Conservation (phyloP, 1,140 invertebrate genomes). For the Stenopsyche tienmushanensis region DNA sequence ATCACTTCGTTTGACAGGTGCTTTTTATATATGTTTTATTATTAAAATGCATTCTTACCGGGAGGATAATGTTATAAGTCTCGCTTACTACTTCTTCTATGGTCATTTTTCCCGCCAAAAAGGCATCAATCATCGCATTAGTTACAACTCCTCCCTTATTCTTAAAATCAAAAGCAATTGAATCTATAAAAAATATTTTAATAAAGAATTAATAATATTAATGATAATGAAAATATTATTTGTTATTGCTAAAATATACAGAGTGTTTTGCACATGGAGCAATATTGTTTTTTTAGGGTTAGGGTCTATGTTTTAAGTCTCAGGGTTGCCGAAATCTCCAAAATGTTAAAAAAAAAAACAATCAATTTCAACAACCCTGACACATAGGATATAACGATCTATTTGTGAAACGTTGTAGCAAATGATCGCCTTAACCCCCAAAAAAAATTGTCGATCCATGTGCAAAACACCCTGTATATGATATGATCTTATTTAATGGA, state of each 20-base stretch:
- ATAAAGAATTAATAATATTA: neutral
- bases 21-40: no score
- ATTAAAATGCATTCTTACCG: neutral
- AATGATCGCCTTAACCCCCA: neutral
- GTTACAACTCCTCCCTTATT: neutral
- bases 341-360: no score
- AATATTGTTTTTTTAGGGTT: neutral
- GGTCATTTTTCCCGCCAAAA: neutral
- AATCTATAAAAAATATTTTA: no score
- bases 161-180: neutral
- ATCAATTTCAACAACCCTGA: neutral
- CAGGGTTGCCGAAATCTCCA: no score
- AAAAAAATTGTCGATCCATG: no score
- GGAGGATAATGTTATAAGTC: constrained; percentile 1
- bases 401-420: neutral
- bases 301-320: neutral
- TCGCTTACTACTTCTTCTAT: neutral
- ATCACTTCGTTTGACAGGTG: no score
- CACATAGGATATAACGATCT: neutral
- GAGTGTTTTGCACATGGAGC: neutral
- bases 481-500: neutral
- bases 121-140: neutral
- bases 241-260: neutral
- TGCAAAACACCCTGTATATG: no score
- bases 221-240: neutral